Base-by-base conservation (phyloP, 1,140 invertebrate species). In the Cardiocondyla obscurior region DNA sequence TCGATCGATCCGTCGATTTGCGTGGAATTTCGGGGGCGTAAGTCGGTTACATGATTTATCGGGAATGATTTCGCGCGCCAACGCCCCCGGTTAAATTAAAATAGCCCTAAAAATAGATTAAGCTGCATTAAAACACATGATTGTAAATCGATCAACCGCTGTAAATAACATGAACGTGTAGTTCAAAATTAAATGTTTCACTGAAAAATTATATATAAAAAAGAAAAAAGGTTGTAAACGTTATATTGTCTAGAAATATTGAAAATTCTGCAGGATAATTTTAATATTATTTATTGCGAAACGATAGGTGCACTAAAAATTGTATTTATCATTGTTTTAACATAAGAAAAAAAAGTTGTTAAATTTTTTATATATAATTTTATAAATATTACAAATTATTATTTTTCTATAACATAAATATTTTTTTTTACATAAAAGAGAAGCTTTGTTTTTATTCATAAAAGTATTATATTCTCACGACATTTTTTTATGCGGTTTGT, bases 1-100 rank as follows among this genome's bases (percentile, higher is more conserved):
- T 81, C 77, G 69, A 81, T 81, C 53, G 39, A 81, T 57, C 7
- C 39, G 12, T 12, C 67, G 51, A 81, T 74, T 67, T 10, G 33
- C 46, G 62, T 19, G 62, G 39, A 39, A 55, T 51, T 79, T 67
- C 25, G 46, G 30, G 30, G 42, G 4, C 42, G 25, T 19, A 67
- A 79, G 67, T 67, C 46, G 33, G 33, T 51, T 53, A 77, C 33
- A 46, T 28, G 62, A 67, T 67, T 79, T 67, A 79, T 79, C n/a
- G 74, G 10, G 16, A 42, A 28, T 53, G 25, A 67, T 79, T 79
- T 79, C 62, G 62, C 46, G 62, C 62, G 22, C 33, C 62, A 44
- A 42, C 46, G 74, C 60, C 16, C 19, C 25, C 12, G 58, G 44
- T 25, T n/a, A 51, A 67, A 67, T 77, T 67, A 77, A 77, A 77